Evolutionary conservation across 2,797 vertebrate species (phyloP).

Genomic region (Eulemur coronatus): DNA sequence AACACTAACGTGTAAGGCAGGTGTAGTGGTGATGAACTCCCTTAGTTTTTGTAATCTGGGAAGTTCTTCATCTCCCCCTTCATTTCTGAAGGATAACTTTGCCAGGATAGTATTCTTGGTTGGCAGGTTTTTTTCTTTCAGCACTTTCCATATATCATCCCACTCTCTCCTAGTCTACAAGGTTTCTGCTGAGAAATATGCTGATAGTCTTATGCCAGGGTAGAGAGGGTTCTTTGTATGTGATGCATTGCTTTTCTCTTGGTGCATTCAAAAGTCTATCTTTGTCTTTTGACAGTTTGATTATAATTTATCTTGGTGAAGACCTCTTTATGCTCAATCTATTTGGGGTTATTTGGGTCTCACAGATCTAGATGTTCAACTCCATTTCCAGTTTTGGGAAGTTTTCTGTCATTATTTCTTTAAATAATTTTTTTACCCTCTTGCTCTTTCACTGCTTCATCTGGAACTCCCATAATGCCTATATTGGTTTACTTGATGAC

Average conservation of each 20-base stretch:
- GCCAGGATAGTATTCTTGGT: background rate
- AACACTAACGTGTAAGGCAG: no score
- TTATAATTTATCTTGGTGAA: background rate
- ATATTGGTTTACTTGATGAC: background rate
- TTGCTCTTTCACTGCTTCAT: background rate
- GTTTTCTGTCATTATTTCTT: background rate
- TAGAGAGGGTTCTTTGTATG: background rate
- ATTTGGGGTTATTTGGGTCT: background rate
- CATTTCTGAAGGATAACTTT: background rate
- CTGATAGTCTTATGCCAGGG: background rate
- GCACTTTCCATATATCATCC: no score
- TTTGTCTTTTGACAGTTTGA: background rate
- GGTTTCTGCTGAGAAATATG: background rate
- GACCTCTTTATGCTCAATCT: background rate
- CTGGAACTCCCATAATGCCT: background rate
- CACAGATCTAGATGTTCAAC: background rate
- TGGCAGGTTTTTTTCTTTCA: background rate
- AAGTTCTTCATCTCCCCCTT: background rate
- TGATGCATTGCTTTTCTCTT: background rate
- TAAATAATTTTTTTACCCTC: background rate
- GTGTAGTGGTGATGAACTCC: background rate
- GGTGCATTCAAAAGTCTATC: background rate
- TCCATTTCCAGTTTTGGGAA: background rate
- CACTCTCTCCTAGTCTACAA: background rate
- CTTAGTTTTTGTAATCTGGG: background rate